Evolutionary conservation across 2,888 invertebrate species (phyloP), one percentile per base, ranked within the genome.

Genomic region (Andrena trimmerana): DNA sequence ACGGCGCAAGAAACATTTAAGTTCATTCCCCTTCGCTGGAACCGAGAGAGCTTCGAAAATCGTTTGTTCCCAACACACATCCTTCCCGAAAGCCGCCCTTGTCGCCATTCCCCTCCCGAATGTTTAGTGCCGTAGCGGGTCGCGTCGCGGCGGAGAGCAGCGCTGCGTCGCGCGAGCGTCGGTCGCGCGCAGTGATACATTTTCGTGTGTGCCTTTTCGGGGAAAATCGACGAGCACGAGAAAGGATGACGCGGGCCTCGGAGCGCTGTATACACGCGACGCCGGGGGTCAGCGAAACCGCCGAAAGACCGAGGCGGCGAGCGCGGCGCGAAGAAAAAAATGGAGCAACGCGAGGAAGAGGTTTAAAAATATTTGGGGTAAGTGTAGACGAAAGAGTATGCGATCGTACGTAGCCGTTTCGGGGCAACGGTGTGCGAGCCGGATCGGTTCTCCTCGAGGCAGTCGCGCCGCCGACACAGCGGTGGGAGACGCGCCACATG

Each of bases 281-380:
- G 78, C 33, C 59, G n/a, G 50, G 24, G 60, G 78, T 52, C 57
- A 13, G 8, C 60, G 73, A 57, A 63, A 77, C 27, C 59, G 76
- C 1, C 63, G 78, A 59, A 27, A 65, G 70, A 72, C 33, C 68
- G 20, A 36, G 29, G 59, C 48, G 59, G 50, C 52, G 62, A 50
- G 36, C 65, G 60, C 60, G 65, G 72, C 29, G 65, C 16, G 8
- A 10, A 13, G 59, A 60, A 52, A 75, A 77, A 74, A 63, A 81
- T 59, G 42, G 57, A 71, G 65, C 78, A 63, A 79, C 54, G 66
- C 69, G 52, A 57, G 52, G 83, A 70, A 69, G 85, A 71, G 77
- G 81, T 86, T 88, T 83, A 78, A 87, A 88, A 88, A 88, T 87
- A 83, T 88, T 83, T 76, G 86, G 72, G 88, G 88, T 88, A 83